These are phyloP conservation scores for Globodera ellingtonae DNA, from an alignment of 1,140 invertebrate genomes.

Conservation along the genomic window DNA sequence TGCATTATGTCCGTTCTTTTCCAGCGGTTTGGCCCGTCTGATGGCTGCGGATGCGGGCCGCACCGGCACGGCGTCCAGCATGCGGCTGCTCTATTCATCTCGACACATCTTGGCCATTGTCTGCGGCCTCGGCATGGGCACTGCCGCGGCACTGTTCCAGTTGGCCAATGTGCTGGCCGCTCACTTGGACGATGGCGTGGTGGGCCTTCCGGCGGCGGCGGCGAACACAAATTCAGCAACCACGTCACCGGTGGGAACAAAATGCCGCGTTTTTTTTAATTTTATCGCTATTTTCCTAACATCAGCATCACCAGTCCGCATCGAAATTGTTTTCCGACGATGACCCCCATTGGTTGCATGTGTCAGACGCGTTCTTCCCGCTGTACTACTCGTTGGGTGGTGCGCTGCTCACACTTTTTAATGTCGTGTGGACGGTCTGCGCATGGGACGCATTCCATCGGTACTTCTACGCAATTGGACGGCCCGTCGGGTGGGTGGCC, in stretches of 20 bases:
- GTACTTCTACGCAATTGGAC: constrained; percentile 25
- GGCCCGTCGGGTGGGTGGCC: background rate
- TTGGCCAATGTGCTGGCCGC: constrained; percentile 50
- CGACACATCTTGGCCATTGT: constrained; percentile 52
- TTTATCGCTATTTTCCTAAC: background rate
- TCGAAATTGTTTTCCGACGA: background rate
- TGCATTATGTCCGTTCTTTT: background rate
- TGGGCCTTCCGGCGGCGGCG: constrained; percentile 41
- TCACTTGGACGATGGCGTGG: constrained; percentile 47
- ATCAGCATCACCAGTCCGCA: background rate
- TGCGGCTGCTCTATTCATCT: constrained; percentile 47
- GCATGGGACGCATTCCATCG: constrained; percentile 52
- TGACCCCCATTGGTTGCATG: background rate
- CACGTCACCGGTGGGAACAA: background rate
- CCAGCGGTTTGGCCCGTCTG: constrained; percentile 41
- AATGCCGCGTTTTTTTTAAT: constrained; percentile 6
- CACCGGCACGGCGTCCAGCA: constrained; percentile 24
- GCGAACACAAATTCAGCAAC: background rate
- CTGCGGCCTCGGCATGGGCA: constrained; percentile 52
- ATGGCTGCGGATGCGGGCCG: constrained; percentile 45
- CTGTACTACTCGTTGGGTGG: constrained; percentile 46
- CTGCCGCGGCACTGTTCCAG: constrained; percentile 50
- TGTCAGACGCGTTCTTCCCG: constrained; percentile 41
- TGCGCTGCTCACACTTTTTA: constrained; percentile 39
- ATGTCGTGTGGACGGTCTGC: constrained; percentile 48